Evolutionary conservation across 1,140 invertebrate genomes (phyloP).

Genomic region (Lordiphosa stackelbergi): DNA sequence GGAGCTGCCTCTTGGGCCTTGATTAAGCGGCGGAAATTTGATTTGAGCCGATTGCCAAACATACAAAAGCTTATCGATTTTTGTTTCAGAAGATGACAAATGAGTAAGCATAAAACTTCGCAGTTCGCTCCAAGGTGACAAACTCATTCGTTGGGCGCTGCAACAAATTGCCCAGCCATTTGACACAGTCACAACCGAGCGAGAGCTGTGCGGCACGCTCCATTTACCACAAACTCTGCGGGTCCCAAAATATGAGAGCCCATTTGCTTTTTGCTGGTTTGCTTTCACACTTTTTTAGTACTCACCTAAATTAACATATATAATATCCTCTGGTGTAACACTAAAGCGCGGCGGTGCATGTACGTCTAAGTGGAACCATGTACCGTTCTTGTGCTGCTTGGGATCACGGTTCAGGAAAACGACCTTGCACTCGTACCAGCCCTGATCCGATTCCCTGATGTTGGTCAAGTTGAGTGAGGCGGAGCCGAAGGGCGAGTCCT

Average conservation of each 20-base stretch:
- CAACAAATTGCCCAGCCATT: conserved; percentile 65
- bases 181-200: conserved; percentile 59
- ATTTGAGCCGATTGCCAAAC: conserved; percentile 56
- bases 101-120: conserved; percentile 45
- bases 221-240: conserved; percentile 13
- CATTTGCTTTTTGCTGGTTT: conserved; percentile 6
- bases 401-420: conserved; percentile 96
- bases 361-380: conserved; percentile 97
- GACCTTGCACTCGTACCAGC: conserved; percentile 98
- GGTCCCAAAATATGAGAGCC: conserved; percentile 34
- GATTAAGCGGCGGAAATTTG: conserved; percentile 70
- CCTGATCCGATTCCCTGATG: conserved; percentile 94
- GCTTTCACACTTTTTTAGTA: conserved; percentile 37
- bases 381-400: conserved; percentile 92
- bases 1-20: conserved; percentile 39
- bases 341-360: conserved; percentile 95
- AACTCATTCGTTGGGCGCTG: conserved; percentile 55
- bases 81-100: conserved; percentile 55
- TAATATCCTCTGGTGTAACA: conserved; percentile 93
- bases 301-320: conserved; percentile 93
- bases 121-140: conserved; percentile 62
- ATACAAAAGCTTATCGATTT: conserved; percentile 56
- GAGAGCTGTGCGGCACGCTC: conserved; percentile 10
- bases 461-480: conserved; percentile 96
- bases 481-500: conserved; percentile 90